Evolutionary conservation across 2,888 invertebrate species (phyloP), one percentile per base, ranked within the genome.

Genomic region (Argyresthia goedartella): DNA sequence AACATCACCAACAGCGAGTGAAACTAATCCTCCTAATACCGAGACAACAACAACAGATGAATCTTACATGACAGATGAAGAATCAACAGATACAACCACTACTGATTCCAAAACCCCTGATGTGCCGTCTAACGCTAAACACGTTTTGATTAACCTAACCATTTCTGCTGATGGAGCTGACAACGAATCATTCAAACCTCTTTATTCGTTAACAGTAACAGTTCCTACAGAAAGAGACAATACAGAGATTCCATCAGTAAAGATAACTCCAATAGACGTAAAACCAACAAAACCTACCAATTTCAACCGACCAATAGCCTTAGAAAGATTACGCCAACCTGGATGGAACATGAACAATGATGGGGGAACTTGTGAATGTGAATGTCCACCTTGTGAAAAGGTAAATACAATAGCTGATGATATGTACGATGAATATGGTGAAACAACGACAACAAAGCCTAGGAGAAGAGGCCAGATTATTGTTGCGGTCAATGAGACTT

Each of bases 191-290:
- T 86, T 89, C 63, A 90, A 90, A 66, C 91, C 91, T 49, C 88
- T 95, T 57, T 95, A 95, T 80, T 91, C 94, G 41, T 82, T 95
- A 60, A 94, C 95, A 64, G 91, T 95, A 55, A 92, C 92, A 56
- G 91, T 95, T 53, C 95, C 95, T 9, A 91, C 91, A 52, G 84
- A 88, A 41, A 87, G 87, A 39, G 82, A 87, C 63, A 64, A 73
- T 33, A 82, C 80, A 64, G 81, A 84, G 63, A 75, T 88, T 52
- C 89, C 90, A 53, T 86, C 81, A 54, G 81, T 90, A 56, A 88
- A 88, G 76, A 87, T 90, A 55, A 87, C 85, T 50, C 88, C 88
- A 16, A 73, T 86, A 59, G 79, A 82, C 52, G 60, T 65, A 52
- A 75, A 77, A 56, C 81, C 86, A 15, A 86, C 86, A 1, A 61